phyloP scores from a whole-genome alignment of 2,888 invertebrate species.

The Scrobipalpa costella region DNA sequence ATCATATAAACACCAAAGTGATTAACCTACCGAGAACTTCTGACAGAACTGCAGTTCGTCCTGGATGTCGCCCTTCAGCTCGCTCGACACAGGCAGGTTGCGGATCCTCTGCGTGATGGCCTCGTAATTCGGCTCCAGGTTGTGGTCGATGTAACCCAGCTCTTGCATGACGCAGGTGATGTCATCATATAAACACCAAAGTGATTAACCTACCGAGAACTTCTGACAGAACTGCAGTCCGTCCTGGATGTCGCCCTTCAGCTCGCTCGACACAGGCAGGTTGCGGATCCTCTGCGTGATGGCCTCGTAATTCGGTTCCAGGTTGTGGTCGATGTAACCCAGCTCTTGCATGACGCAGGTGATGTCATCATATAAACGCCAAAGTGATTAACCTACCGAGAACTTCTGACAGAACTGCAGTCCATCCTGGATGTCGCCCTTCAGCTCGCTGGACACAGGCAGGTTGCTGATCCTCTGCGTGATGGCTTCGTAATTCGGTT shows the following conservation, averaged over 20 bases:
- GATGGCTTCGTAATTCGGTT: slow-evolving; percentile 84
- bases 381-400: slow-evolving; percentile 66
- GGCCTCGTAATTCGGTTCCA: slow-evolving; percentile 84
- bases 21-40: slow-evolving; percentile 85
- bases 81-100: slow-evolving; percentile 82
- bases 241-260: slow-evolving; percentile 84
- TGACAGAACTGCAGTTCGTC: slow-evolving; percentile 85
- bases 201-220: slow-evolving; percentile 80
- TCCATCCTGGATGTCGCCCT: slow-evolving; percentile 84
- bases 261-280: slow-evolving; percentile 82
- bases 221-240: slow-evolving; percentile 85
- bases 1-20: no score
- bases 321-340: slow-evolving; percentile 83
- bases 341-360: slow-evolving; percentile 87
- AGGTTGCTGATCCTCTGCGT: slow-evolving; percentile 82
- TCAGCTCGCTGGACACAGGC: slow-evolving; percentile 82
- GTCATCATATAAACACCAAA: no score
- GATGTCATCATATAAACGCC: no score
- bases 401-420: slow-evolving; percentile 86
- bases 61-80: slow-evolving; percentile 83
- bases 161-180: slow-evolving; percentile 88
- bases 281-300: slow-evolving; percentile 83
- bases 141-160: slow-evolving; percentile 84
- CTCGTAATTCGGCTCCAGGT: slow-evolving; percentile 84
- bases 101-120: slow-evolving; percentile 83